Percentiles rank a stretch among this genome's conserved stretches.
Evolutionary conservation across 2,888 invertebrate species (phyloP).

Genomic region (Zaprionus obscuricornis): DNA sequence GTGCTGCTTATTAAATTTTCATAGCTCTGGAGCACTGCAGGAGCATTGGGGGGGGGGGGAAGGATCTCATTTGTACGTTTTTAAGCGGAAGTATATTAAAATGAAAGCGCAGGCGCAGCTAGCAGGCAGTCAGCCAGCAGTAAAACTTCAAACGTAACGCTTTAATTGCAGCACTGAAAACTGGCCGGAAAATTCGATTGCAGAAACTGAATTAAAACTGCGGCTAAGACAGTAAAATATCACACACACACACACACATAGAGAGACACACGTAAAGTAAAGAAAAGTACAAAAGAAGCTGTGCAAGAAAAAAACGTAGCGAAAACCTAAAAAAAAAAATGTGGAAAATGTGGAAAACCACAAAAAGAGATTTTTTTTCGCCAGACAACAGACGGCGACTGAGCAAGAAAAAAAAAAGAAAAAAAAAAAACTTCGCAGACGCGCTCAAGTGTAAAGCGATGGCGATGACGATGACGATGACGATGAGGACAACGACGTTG

Average conservation of each 20-base stretch:
- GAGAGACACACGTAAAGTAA: constrained; percentile 17
- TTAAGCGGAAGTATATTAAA: constrained; percentile 68
- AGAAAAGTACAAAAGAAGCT: constrained; percentile 2
- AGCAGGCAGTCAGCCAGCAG: background rate
- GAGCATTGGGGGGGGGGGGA: constrained; percentile 16
- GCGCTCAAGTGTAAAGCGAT: constrained; percentile 70
- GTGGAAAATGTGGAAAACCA: constrained; percentile 47
- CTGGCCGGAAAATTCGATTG: constrained; percentile 70
- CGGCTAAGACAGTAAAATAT: constrained; percentile 47
- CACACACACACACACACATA: constrained; percentile 14
- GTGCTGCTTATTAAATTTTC: constrained; percentile 71
- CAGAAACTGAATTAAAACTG: constrained; percentile 63
- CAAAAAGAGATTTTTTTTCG: constrained; percentile 48
- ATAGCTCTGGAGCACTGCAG: constrained; percentile 50
- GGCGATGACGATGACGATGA: constrained; percentile 44
- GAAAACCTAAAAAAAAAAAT: constrained; percentile 22
- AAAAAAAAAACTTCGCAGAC: constrained; percentile 54
- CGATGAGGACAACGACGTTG: constrained; percentile 6
- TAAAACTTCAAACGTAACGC: constrained; percentile 58
- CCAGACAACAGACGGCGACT: constrained; percentile 7
- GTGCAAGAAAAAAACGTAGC: no score
- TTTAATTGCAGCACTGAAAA: constrained; percentile 63
- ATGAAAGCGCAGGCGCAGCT: constrained; percentile 45
- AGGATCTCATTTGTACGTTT: constrained; percentile 49
- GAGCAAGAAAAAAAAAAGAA: background rate